Evolutionary conservation across 37 sponge, comb jelly and placozoan species (phyloP), one percentile per base, ranked within the genome.

Genomic region (Petrosia ficiformis): DNA sequence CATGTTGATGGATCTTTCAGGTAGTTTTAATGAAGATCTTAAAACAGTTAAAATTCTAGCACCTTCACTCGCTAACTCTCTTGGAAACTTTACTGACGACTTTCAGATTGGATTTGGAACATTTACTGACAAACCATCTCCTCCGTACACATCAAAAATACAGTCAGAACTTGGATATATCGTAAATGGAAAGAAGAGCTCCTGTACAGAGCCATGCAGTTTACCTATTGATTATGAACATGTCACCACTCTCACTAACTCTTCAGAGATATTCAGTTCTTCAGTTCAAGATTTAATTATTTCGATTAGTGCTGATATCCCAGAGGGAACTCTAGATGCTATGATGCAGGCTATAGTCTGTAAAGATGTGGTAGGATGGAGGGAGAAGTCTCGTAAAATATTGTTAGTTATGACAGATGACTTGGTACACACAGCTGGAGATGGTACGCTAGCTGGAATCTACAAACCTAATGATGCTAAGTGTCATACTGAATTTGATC

Each of bases 31-130:
- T 10, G 66, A 11, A 2, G 81, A 69, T 59, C 67, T 86, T 4
- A 22, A 0, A 4, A 42, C 70, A 31, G 60, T 86, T 21, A 37
- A 86, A 57, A 30, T 36, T 22, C 19, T 86, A 21, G 59, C 87
- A 26, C 66, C 38, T 19, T n/a, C 59, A 32, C 67, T 86, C 22
- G 75, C 61, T 42, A 1, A 14, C 8, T 44, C 37, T 14, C 65
- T 85, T 22, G 2, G 44, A 25, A 54, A 1, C 42, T 44, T 86
- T 31, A 79, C 86, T 25, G 38, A 60, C 3, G 76, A 82, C 48
- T 82, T 76, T 39, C 65, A 36, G 22, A 33, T 88, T 8, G 89
- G 89, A 34, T 88, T 88, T 68, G 89, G 89, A 1, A 73, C 83
- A 21, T 88, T 82, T 74, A 79, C 82, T 33, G 89, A 88, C 63